phyloP scores from a whole-genome alignment of 2,113 vertebrate species.

The Tautogolabrus adspersus region DNA sequence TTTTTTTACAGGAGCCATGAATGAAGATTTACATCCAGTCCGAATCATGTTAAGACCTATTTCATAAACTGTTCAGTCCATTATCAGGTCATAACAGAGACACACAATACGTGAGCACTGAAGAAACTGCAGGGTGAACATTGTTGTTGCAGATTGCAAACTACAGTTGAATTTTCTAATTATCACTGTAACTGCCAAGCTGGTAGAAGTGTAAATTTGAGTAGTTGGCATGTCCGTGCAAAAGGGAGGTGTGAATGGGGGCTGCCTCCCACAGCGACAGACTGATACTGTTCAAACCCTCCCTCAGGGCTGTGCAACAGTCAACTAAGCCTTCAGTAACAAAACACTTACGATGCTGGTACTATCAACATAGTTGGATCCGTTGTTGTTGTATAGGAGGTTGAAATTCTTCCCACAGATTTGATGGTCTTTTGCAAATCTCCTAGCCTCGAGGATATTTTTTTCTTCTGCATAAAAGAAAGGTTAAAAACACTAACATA shows the following conservation, averaged over 20 bases:
- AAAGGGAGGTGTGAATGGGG: conserved; percentile 51
- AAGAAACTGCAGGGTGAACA: conserved; percentile 30
- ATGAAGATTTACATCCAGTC: conserved; percentile 44
- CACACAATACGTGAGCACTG: conserved; percentile 2
- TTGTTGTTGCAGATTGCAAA: conserved; percentile 23
- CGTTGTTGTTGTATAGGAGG: conserved; percentile 41
- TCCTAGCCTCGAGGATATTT: conserved; percentile 40
- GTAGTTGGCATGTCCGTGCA: conserved; percentile 29
- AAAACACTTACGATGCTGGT: conserved; percentile 37
- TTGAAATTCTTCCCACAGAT: conserved; percentile 40
- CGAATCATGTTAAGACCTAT: conserved; percentile 21
- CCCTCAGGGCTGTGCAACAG: conserved; percentile 59
- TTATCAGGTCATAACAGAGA: conserved; percentile 21
- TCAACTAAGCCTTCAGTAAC: conserved; percentile 48
- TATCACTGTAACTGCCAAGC: neutral
- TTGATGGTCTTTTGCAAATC: conserved; percentile 20
- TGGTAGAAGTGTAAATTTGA: conserved; percentile 49
- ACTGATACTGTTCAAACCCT: conserved; percentile 64
- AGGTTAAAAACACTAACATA: neutral
- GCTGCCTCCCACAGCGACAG: conserved; percentile 65
- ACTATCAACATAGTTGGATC: conserved; percentile 41
- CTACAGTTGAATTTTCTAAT: conserved; percentile 25
- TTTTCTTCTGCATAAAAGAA: conserved; percentile 23
- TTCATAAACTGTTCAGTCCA: conserved; percentile 42
- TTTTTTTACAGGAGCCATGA: conserved; percentile 41